Base-by-base conservation (phyloP, 2,888 invertebrate species). In the Drosophila cognata region DNA sequence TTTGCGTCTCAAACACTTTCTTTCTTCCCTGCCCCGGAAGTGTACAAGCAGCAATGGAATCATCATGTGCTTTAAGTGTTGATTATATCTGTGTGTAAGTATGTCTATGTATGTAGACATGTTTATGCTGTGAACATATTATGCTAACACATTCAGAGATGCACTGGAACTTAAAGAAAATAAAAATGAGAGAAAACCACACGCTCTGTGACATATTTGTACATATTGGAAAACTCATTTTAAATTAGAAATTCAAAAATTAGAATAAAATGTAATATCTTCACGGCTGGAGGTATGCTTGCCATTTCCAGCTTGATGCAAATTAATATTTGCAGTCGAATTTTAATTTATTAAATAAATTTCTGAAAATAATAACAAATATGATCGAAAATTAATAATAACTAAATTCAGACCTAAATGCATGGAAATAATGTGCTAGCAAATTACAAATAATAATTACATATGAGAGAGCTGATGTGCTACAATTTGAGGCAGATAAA, bases 11-110 rank as follows among this genome's bases (percentile, higher is more conserved):
- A 25, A 10, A 51, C 59, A 13, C n/a, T 16, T 33, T 25, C 52
- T 6, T 29, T n/a, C 28, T 38, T n/a, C 18, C 2, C 25, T 38
- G 13, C n/a, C 41, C 41, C 38, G 21, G 36, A 50, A 56, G 35
- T 31, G 66, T 52, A 36, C 33, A 41, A 43, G 41, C 16, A 60
- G 51, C 50, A 48, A 51, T 46, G 36, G 38, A 56, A 65, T 73
- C 60, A 50, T 31, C 62, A 69, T 69, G 63, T 65, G 56, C 71
- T 80, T 73, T 50, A 82, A 78, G 76, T 71, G 70, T 60, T 71
- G 69, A 78, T 82, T 58, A 66, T 56, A 68, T 57, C 57, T 59
- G 16, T n/a, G 28, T 6, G 18, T 16, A 57, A 13, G 28, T 29
- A 4, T 2, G 18, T 18, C 60, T 55, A 51, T 43, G 31, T 43